Evolutionary conservation across 2,797 vertebrate species (phyloP), one percentile per base, ranked within the genome.

Genomic region (Microctenopoma stevenorrisi): DNA sequence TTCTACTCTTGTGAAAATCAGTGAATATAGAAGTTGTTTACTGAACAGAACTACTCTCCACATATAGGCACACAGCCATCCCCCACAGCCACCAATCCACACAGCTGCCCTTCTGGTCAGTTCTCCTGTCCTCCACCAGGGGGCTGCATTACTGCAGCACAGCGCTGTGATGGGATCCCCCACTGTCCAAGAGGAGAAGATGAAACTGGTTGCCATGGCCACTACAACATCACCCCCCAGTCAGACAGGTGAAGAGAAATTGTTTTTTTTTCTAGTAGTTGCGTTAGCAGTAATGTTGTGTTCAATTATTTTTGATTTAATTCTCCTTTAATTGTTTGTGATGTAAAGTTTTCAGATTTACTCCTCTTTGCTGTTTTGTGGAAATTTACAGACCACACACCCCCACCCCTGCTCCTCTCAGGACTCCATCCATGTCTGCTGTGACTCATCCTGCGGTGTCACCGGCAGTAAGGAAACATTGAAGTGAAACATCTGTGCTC

Each of bases 171-270:
- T 1, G 93, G 95, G 0, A 43, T 88, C 16, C 78, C 84, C 0
- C 90, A 96, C 80, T 96, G 96, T 42, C 90, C 90, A 1, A 89
- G 90, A 1, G 90, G 93, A 73, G 90, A 94, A 0, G 95, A 97
- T 14, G 96, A 96, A 85, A 72, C 30, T 0, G 91, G 87, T 79
- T 97, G 96, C 22, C 40, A 60, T 40, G 56, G 66, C 4, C 55
- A 55, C 1, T 44, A 58, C 7, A 76, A 71, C 14, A 52, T 78
- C 35, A 86, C 88, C 0, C 76, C 76, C 3, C 86, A 75, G 28
- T 81, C 82, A 5, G 68, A 81, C 81, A 93, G 90, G 94, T 94
- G 54, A 11, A 52, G 42, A 1, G 0, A 0, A 1, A 50, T 43
- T 10, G 18, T 42, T 40, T 15, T 48, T 9, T 0, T 18, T 18